Percentiles rank a stretch among this genome's conserved stretches.
Conservation (phyloP, 2,113 vertebrate genomes). For the Sterna hirundo region DNA sequence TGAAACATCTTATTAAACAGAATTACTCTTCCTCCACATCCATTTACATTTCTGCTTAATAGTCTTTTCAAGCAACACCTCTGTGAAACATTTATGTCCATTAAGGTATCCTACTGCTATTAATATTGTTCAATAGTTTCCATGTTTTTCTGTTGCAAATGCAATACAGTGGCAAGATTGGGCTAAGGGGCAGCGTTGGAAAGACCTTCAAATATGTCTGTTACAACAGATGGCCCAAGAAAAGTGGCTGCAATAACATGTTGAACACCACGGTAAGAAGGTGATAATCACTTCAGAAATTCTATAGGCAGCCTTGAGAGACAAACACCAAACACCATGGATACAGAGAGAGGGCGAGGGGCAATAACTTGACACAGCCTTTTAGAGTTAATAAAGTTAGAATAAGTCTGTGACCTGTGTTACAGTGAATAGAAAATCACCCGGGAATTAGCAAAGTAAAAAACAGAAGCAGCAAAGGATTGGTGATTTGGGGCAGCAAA, state of each 20-base stretch:
- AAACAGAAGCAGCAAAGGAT: not conserved
- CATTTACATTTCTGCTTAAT: constrained; percentile 54
- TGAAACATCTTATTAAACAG: constrained; percentile 67
- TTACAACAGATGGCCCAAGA: not conserved
- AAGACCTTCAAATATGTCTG: not conserved
- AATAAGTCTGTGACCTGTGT: not conserved
- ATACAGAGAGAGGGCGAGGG: not conserved
- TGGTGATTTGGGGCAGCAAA: not conserved
- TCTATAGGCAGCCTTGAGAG: not conserved
- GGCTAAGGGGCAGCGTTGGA: not conserved
- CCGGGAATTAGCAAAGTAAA: not conserved
- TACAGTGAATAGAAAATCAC: not conserved
- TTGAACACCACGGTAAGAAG: not conserved
- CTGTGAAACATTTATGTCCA: constrained; percentile 48
- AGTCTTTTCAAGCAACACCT: constrained; percentile 39
- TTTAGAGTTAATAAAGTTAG: not conserved
- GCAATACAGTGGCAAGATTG: not conserved
- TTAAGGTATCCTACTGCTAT: constrained; percentile 44
- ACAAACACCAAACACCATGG: not conserved
- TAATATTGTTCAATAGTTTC: constrained; percentile 29
- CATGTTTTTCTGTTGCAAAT: not conserved
- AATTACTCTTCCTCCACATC: constrained; percentile 53
- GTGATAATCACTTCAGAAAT: not conserved
- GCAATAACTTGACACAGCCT: not conserved
- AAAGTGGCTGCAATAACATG: not conserved